Base-by-base conservation (phyloP, 1,140 invertebrate species). In the Ganaspis sp. region DNA sequence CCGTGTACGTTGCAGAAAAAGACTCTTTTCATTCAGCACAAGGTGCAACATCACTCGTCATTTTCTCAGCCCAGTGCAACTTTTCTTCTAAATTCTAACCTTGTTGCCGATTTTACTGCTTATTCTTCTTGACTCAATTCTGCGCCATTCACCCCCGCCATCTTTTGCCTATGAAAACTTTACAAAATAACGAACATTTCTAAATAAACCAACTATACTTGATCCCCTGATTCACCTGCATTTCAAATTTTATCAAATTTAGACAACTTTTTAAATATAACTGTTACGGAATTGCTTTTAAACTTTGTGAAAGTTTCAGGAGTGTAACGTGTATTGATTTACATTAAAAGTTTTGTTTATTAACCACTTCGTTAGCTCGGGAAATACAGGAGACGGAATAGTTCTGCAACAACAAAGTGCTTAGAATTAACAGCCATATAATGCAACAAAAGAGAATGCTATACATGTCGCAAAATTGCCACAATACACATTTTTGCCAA, bases 71-170 rank as follows among this genome's bases (percentile, higher is more conserved):
- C 12, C 1, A 4, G 11, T 45, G 29, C 29, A 34, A 34, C 4
- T 15, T 15, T 58, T 9, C 8, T 58, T 9, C 12, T 3, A 21
- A 6, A 3, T 26, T 29, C 21, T 64, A 29, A 64, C 58, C 58
- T 64, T 29, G 23, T 64, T 64, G 26, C 11, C 5, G 12, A 15
- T 64, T 29, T 29, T n/a, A 64, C 9, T 58, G 54, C 8, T 64
- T 64, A 29, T 64, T 64, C 58, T 64, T 58, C 58, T 64, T 29
- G 58, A 64, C 58, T 64, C 58, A 34, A 34, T 29, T 64, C 23
- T 64, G 58, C 58, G 58, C 58, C 26, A 26, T 64, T 64, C 58
- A 64, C 58, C 58, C 58, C 15, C 58, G 58, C 58, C 58, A 64
- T 64, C 58, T 64, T 64, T 64, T n/a, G 11, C 11, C 58, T 58